Base-by-base conservation (phyloP, 2,888 invertebrate species). In the Ditylenchus weischeri region DNA sequence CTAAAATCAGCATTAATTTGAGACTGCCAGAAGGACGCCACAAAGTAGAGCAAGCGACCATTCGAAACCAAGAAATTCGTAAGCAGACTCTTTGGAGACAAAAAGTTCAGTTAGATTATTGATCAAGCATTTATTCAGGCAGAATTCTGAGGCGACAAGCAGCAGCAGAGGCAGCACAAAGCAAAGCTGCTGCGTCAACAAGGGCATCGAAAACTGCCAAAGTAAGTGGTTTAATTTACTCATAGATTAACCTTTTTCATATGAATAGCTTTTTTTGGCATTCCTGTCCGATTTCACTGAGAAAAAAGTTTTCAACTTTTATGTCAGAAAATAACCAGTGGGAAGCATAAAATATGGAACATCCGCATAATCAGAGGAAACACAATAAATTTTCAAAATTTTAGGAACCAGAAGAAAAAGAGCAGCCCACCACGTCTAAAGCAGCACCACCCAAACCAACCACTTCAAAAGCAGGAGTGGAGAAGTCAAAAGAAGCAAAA, bases 31-130 rank as follows among this genome's bases (percentile, higher is more conserved):
- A 83, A 68, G 79, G 79, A 35, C 65, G 82, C 18, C 78, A 79
- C 65, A 81, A 83, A 62, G 76, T 82, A 21, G 79, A 80, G 64
- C 73, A 82, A 64, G 75, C 80, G 15, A 78, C 76, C 35, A 72
- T 83, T 64, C 58, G 82, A 57, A 82, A 83, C 69, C 78, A 79
- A 70, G 82, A 82, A 65, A 75, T 79, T 36, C 71, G 82, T 82
- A 54, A 15, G 29, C 11, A 54, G n/a, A 29, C 13, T 23, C 7
- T 15, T 54, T 10, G 2, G 11, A 23, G 13, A 50, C 50, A 4
- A 50, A 50, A 21, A 54, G 23, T 18, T 2, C 7, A 15, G 21
- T 54, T 13, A 15, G 54, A 29, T 61, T 43, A 6, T 18, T 29
- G 29, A 5, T 29, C 29, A 29, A 29, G 29, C 29, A 29, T 29